Evolutionary conservation across 2,888 invertebrate genomes (phyloP).

Genomic region (Melanostoma scalare): DNA sequence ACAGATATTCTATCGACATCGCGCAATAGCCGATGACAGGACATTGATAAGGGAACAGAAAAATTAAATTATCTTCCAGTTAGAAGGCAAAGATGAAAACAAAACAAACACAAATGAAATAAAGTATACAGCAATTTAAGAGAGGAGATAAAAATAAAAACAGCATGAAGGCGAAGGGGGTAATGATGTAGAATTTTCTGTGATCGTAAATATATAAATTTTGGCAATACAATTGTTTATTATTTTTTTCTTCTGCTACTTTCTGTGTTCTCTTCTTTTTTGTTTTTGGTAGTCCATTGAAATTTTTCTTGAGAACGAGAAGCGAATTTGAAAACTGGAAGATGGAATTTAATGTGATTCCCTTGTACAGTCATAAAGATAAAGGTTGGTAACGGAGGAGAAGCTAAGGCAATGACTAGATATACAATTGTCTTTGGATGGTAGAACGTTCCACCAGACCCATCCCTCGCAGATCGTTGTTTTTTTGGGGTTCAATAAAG

Average conservation of each 20-base stretch:
- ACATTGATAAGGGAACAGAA: conserved; percentile 61
- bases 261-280: not conserved
- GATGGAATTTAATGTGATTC: conserved; percentile 71
- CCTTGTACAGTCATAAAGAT: conserved; percentile 68
- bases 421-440: conserved; percentile 43
- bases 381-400: conserved; percentile 31
- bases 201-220: conserved; percentile 64
- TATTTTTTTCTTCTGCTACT: not conserved
- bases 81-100: conserved; percentile 21
- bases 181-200: conserved; percentile 64
- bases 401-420: conserved; percentile 33
- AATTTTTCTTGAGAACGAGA: not conserved
- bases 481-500: conserved; percentile 25
- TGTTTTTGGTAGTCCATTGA: conserved; percentile 11
- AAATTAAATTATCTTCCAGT: conserved; percentile 48
- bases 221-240: conserved; percentile 57
- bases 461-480: conserved; percentile 6
- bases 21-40: conserved; percentile 59
- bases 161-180: conserved; percentile 51
- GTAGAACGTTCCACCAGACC: not conserved
- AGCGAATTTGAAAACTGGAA: conserved; percentile 54
- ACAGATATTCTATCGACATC: conserved; percentile 35
- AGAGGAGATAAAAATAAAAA: conserved; percentile 46
- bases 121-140: not conserved
- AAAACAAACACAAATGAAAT: conserved; percentile 11